phyloP scores from a whole-genome alignment of 2,113 vertebrate species.

The Perccottus glenii region DNA sequence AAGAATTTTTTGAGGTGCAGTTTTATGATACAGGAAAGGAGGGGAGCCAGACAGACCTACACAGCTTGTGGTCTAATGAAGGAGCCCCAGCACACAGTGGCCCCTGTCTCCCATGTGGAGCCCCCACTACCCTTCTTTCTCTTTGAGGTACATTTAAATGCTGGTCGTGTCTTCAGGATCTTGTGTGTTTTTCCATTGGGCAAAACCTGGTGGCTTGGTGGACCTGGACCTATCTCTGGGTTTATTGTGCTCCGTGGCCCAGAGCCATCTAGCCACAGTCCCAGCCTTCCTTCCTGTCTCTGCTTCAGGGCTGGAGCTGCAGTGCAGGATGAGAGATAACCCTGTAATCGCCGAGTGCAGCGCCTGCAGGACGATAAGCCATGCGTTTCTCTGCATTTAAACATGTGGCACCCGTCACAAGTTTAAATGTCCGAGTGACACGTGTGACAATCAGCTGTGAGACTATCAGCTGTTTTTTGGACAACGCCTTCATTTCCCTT shows the following conservation, averaged over 20 bases:
- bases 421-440: constrained; percentile 72
- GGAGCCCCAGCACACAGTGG: constrained; percentile 35
- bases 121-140: constrained; percentile 47
- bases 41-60: constrained; percentile 12
- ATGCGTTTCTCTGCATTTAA: constrained; percentile 13
- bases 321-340: constrained; percentile 80
- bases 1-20: not conserved
- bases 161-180: constrained; percentile 67
- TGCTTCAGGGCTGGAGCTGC: constrained; percentile 55
- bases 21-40: constrained; percentile 34
- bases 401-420: constrained; percentile 29
- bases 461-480: constrained; percentile 47
- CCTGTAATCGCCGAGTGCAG: constrained; percentile 60
- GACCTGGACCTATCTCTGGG: constrained; percentile 45
- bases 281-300: constrained; percentile 77
- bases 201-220: constrained; percentile 28
- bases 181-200: constrained; percentile 61
- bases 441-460: constrained; percentile 50
- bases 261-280: constrained; percentile 59
- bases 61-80: constrained; percentile 29
- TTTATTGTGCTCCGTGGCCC: constrained; percentile 45
- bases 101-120: constrained; percentile 41
- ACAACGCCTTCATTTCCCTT: constrained; percentile 19
- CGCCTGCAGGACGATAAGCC: constrained; percentile 69
- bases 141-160: constrained; percentile 68